phyloP scores from a whole-genome alignment of 2,113 vertebrate genomes.

The Indicator indicator region DNA sequence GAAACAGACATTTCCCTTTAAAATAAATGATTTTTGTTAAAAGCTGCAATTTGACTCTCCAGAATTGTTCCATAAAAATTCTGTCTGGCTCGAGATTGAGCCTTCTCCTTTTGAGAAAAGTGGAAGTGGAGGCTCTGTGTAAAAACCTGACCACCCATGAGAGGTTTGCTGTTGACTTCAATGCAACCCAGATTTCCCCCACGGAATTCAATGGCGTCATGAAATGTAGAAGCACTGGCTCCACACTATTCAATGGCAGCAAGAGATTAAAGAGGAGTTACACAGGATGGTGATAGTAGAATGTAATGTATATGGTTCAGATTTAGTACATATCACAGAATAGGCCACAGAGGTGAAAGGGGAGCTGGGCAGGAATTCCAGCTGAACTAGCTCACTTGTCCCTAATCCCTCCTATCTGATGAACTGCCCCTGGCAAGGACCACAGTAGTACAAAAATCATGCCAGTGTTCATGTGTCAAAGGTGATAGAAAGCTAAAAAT shows the following conservation, averaged over 20 bases:
- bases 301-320: slow-evolving; percentile 40
- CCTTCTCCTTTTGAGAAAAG: background rate
- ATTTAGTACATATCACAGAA: slow-evolving; percentile 35
- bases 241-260: slow-evolving; percentile 55
- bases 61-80: background rate
- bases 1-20: background rate
- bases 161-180: slow-evolving; percentile 15
- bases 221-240: slow-evolving; percentile 50
- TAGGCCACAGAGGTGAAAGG: slow-evolving; percentile 37
- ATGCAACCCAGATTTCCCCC: slow-evolving; percentile 32
- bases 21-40: background rate
- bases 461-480: slow-evolving; percentile 12
- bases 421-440: background rate
- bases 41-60: background rate
- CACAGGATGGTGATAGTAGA: slow-evolving; percentile 16
- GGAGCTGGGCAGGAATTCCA: slow-evolving; percentile 42
- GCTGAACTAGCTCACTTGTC: slow-evolving; percentile 19
- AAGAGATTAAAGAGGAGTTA: slow-evolving; percentile 57
- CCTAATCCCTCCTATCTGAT: slow-evolving; percentile 41
- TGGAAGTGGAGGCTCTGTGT: background rate
- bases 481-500: slow-evolving; percentile 55
- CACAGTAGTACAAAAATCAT: slow-evolving; percentile 21
- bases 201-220: slow-evolving; percentile 17
- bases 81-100: background rate
- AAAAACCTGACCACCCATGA: slow-evolving; percentile 54